Evolutionary conservation across 2,797 vertebrate genomes (phyloP).

Genomic region (Peromyscus nudipes): DNA sequence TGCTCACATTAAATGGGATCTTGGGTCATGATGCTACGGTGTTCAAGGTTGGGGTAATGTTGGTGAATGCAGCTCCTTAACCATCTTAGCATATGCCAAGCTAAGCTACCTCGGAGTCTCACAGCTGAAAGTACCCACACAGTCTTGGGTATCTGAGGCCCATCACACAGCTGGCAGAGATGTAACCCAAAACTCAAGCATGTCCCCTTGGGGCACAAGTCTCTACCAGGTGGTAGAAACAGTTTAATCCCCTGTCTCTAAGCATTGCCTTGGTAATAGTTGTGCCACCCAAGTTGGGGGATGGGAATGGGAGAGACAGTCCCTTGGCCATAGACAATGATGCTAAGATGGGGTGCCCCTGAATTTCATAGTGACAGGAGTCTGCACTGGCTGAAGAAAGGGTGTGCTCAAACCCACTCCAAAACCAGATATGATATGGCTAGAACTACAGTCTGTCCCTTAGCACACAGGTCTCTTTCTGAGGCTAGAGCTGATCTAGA

Average conservation of each 20-base stretch:
- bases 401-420: background rate
- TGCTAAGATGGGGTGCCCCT: background rate
- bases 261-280: background rate
- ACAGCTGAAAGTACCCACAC: background rate
- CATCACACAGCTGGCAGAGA: background rate
- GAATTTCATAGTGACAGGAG: background rate
- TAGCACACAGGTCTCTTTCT: background rate
- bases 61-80: background rate
- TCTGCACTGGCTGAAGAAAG: background rate
- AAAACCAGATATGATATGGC: no score
- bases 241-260: background rate
- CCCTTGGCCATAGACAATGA: background rate
- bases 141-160: background rate
- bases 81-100: background rate
- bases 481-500: background rate
- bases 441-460: background rate
- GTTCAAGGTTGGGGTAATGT: background rate
- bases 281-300: background rate
- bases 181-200: background rate
- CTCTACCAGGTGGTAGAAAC: background rate
- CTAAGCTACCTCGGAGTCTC: background rate
- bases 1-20: background rate
- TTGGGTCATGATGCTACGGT: background rate
- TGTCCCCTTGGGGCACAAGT: background rate
- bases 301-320: background rate